Base-by-base conservation (phyloP, 1,140 invertebrate species). In the Zophobas atratus region DNA sequence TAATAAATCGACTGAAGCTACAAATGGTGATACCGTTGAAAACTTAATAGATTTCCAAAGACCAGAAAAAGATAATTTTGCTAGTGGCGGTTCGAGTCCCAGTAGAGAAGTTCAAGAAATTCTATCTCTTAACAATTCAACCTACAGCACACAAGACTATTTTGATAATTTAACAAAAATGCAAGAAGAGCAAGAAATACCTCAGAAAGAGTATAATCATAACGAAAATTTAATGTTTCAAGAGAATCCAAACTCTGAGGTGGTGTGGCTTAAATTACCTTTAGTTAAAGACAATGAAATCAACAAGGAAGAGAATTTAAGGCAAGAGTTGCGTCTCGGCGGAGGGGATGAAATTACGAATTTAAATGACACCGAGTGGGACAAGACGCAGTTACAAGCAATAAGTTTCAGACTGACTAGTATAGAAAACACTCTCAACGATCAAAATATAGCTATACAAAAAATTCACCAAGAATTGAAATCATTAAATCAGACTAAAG, bases 51-150 rank as follows among this genome's bases (percentile, higher is more conserved):
- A 84, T 75, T 85, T 84, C 55, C 78, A 84, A 57, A 43, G 77
- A 75, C 84, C 80, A n/a, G 81, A 81, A 36, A 86, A 85, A 83
- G 86, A 85, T 78, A 87, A 90, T 84, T 86, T 87, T 72, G 89
- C 90, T 3, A 93, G 92, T 73, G 93, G 92, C 3, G 93, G 94
- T 36, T 95, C 94, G 48, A 95, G 94, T 85, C 95, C 96, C 3
- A 96, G 95, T 80, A 89, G 95, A 75, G 95, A 97, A 87, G 95
- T 97, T 0, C 90, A 93, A 83, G 92, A 95, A 86, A 94, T 95
- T 60, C 84, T 95, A 74, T 92, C 92, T 6, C 87, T 91, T 34
- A 89, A 89, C 46, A 90, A 91, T 77, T 82, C 83, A 3, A 80
- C 77, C 32, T 82, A 81, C 70, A 80, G 74, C 63, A 80, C 77